Evolutionary conservation across 2,888 invertebrate genomes (phyloP), one percentile per base, ranked within the genome.

Genomic region (Cryptocheilus praepositus): DNA sequence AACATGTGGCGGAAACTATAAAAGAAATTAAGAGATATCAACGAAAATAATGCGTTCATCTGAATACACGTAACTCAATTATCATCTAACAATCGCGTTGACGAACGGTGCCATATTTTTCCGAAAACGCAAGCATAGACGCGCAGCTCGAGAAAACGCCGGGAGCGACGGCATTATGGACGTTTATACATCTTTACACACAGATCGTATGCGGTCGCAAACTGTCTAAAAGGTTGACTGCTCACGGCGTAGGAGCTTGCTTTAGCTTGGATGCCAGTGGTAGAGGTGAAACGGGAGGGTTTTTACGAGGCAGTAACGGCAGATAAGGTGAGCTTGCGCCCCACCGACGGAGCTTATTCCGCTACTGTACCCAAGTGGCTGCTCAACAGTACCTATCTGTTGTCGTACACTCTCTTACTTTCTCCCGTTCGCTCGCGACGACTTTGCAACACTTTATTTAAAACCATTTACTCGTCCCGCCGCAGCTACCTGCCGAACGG

Each of bases 281-380:
- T 71, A 76, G 82, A 84, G 81, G 83, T 80, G 84, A 83, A 86
- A 84, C 83, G 81, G 78, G 81, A 81, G 82, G 71, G 78, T 75
- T 83, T 88, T 88, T 88, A 88, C 88, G 88, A 88, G 88, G 87
- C 88, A 88, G 88, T 88, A 88, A 88, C 88, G 87, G 86, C 88
- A 88, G 88, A 88, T 88, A 88, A 88, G 88, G 88, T 86, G 88
- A 88, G 87, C 88, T 86, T 80, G 83, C 80, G 82, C 83, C 81
- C 84, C 71, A 66, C 68, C 82, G 82, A 76, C 81, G 85, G 81
- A 82, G 86, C 85, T 88, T 86, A 88, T 84, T 86, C 83, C 77
- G 81, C 85, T 87, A 88, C 86, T 85, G 86, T 85, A 86, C 88
- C 88, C 88, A 86, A 88, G 88, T 88, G 87, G 83, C 88, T 86